Base-by-base conservation (phyloP, 2,113 vertebrate genomes). In the Smithornis capensis region DNA sequence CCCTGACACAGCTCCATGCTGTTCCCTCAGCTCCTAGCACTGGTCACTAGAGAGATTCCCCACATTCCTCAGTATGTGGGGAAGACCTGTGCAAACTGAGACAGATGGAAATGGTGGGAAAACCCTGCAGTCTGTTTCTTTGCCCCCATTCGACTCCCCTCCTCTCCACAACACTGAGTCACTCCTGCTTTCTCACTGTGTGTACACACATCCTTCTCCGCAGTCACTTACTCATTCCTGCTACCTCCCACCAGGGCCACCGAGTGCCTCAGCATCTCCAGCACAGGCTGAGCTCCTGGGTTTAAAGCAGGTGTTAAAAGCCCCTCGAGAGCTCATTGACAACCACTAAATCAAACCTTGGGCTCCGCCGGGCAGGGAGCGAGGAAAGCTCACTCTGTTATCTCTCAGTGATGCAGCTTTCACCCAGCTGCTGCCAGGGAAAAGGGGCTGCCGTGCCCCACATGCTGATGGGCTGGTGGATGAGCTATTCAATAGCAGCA, bases 241-340 rank as follows among this genome's bases (percentile, higher is more conserved):
- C 62, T 88, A n/a, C 77, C 82, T 94, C 87, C 91, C 91, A 92
- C 67, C 49, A 67, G 57, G 44, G 18, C 50, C 83, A 82, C 28
- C 2, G 2, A 60, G 57, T 11, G 60, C 60, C 52, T 83, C 78
- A 80, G 75, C 68, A 50, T 71, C 74, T 83, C 69, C 1, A 4
- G 65, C 42, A 57, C 62, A 73, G 74, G 67, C 87, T 59, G 85
- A 90, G 79, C 68, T 85, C 57, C 59, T 22, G 68, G 37, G 9
- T 38, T 89, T 89, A 56, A 71, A 92, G 83, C 37, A 68, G 74
- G 53, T 23, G 23, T 67, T 85, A 94, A 94, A 77, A 94, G 85
- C 73, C 88, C 93, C 76, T 87, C 10, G 75, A 95, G 78, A 96
- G 64, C 73, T 95, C 80, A 44, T 6, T 17, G 92, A 92, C 79